Evolutionary conservation across 2,888 invertebrate species (phyloP), one percentile per base, ranked within the genome.

Genomic region (Eristalis tenax): DNA sequence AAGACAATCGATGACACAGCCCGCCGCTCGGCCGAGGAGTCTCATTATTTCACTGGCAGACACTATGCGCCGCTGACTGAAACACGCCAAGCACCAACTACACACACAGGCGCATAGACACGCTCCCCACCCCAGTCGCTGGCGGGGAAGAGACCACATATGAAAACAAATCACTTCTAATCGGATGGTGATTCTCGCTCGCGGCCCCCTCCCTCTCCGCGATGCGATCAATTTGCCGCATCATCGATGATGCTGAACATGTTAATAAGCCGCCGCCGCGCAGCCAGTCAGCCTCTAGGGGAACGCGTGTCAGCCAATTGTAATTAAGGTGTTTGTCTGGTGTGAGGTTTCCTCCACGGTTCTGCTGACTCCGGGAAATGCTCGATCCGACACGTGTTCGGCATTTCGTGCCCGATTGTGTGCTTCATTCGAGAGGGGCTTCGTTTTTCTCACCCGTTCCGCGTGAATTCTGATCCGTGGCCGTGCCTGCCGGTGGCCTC

Each of bases 211-310:
- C 10, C 18, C 28, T 13, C 8, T 4, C 28, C 59, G 57, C 50
- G 40, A 73, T 83, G 50, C 71, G 70, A 82, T 86, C 79, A 76
- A 83, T 68, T 87, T 83, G 43, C 40, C 83, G 79, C 75, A 73
- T 87, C 83, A 83, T 64, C 71, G 78, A 61, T 79, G 83, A 64
- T 75, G 83, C 78, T 64, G 32, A 78, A 57, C 43, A 28, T 56
- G 59, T 73, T 79, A 73, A 23, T 61, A 64, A 18, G 18, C 50
- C 57, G 43, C 43, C 43, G 1, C 26, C 26, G 3, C n/a, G n/a
- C n/a, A n/a, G n/a, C n/a, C n/a, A 15, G 43, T n/a, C 43, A 66
- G 11, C 32, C 18, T 40, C 13, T 61, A 22, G 56, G 68, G 43
- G 61, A 50, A 80, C 63, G 63, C 71, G 69, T n/a, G 15, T 38